Evolutionary conservation across 2,797 vertebrate genomes (phyloP).

Genomic region (Coluber constrictor): DNA sequence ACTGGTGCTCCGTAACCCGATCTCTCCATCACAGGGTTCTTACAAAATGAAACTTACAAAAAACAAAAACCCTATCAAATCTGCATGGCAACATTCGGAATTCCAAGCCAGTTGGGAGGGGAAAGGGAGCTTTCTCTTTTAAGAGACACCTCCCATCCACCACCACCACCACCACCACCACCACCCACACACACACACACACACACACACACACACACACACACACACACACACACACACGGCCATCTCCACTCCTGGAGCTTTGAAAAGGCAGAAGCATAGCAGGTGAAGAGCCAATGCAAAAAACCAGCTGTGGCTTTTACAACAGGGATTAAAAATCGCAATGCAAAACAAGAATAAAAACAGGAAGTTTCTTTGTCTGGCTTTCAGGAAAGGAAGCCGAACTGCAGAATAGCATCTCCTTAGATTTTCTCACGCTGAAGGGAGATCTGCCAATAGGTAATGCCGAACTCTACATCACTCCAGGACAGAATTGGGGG

Average conservation of each 20-base stretch:
- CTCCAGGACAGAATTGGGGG: neutral
- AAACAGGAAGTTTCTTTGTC: neutral
- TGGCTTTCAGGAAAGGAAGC: neutral
- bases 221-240: too few relatives aligned
- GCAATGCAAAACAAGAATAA: neutral
- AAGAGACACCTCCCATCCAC: neutral
- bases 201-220: too few relatives aligned
- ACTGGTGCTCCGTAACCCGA: neutral
- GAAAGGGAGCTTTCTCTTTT: neutral
- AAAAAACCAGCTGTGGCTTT: neutral
- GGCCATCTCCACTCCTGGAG: too few relatives aligned
- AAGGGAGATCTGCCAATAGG: neutral
- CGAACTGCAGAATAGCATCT: neutral
- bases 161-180: too few relatives aligned
- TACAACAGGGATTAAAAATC: neutral
- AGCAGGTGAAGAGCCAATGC: neutral
- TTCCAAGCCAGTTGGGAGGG: neutral
- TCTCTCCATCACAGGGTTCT: neutral
- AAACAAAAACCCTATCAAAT: neutral
- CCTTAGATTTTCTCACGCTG: too few relatives aligned
- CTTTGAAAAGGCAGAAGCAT: neutral
- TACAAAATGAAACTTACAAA: neutral
- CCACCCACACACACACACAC: too few relatives aligned
- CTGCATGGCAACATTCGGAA: neutral
- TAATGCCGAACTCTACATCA: neutral